Evolutionary conservation across 2,113 vertebrate species (phyloP).

Genomic region (Mungos mungo): DNA sequence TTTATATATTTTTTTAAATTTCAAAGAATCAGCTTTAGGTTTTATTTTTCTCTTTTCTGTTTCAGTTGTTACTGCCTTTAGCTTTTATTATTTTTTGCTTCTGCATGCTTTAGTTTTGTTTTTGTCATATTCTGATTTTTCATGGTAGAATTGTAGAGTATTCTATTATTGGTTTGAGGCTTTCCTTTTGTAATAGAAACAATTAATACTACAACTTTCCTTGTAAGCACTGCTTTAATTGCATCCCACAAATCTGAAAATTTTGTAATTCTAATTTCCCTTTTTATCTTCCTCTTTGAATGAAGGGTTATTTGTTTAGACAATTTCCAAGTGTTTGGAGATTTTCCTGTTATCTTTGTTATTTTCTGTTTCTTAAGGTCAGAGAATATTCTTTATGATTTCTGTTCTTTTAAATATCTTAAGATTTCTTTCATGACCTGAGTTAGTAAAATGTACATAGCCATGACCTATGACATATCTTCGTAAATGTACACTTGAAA

Average conservation of each 20-base stretch:
- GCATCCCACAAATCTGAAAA: neutral
- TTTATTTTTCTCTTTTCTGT: neutral
- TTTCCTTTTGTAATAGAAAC: neutral
- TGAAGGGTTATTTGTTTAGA: neutral
- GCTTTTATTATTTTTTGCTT: neutral
- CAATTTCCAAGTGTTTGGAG: neutral
- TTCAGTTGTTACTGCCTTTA: neutral
- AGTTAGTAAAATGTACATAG: too few species aligned
- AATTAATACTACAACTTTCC: neutral
- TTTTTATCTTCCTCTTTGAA: neutral
- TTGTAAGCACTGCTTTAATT: neutral
- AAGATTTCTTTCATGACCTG: neutral
- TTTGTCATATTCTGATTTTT: neutral
- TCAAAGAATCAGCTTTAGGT: neutral
- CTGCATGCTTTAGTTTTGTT: neutral
- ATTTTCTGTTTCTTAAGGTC: neutral
- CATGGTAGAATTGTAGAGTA: neutral
- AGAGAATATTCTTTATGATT: neutral
- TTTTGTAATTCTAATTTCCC: neutral
- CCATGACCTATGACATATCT: neutral
- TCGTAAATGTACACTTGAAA: neutral
- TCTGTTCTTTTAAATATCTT: neutral
- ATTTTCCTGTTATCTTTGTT: neutral
- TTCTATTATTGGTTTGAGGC: neutral
- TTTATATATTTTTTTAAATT: neutral